phyloP scores from a whole-genome alignment of 2,888 invertebrate genomes.

The Nemapogon koenigi region DNA sequence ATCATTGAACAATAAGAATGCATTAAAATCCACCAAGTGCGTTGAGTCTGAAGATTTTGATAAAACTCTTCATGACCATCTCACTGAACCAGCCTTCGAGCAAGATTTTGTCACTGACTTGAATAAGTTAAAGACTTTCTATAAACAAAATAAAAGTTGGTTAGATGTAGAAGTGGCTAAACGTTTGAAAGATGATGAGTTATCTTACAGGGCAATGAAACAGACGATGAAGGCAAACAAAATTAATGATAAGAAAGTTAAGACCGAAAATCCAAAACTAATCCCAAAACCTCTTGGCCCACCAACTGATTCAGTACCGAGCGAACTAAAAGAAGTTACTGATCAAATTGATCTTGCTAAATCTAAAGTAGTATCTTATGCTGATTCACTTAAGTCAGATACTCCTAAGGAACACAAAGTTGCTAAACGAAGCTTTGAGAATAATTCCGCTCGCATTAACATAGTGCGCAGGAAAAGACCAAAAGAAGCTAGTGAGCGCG shows the following conservation, averaged over 20 bases:
- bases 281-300: too few relatives aligned
- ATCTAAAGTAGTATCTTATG: constrained; percentile 43
- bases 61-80: constrained; percentile 21
- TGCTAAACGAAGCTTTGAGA: too few relatives aligned
- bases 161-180: constrained; percentile 40
- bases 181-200: constrained; percentile 31
- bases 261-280: constrained; percentile 15
- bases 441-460: too few relatives aligned
- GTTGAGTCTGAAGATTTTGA: constrained; percentile 26
- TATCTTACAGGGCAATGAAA: constrained; percentile 23
- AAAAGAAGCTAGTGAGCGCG: too few relatives aligned
- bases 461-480: constrained; percentile 30
- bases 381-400: constrained; percentile 39
- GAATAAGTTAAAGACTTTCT: constrained; percentile 37
- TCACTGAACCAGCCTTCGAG: constrained; percentile 25
- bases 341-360: too few relatives aligned
- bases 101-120: constrained; percentile 39
- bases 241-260: constrained; percentile 21
- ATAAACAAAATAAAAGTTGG: constrained; percentile 48
- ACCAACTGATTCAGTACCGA: too few relatives aligned
- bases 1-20: constrained; percentile 35
- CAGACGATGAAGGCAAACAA: constrained; percentile 21
- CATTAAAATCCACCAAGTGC: constrained; percentile 37
- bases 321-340: too few relatives aligned
- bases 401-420: constrained; percentile 9